phyloP scores from a whole-genome alignment of 1,140 invertebrate genomes.

The Drosophila equinoxialis region DNA sequence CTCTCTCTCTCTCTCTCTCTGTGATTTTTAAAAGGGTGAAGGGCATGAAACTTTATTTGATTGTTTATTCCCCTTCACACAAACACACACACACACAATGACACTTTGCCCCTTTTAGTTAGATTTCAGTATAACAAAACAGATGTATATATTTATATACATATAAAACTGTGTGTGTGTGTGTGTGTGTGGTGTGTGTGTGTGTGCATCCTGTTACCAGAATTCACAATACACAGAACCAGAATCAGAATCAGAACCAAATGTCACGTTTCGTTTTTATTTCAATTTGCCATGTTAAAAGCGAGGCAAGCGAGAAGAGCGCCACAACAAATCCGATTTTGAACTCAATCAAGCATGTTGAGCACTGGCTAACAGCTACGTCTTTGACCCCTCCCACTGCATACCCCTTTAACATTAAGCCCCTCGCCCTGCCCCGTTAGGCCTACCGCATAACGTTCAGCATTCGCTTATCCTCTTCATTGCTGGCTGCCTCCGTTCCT shows the following conservation, averaged over 20 bases:
- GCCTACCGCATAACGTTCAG: background rate
- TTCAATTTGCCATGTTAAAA: conserved; percentile 72
- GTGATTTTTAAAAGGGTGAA: conserved; percentile 25
- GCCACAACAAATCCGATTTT: conserved; percentile 73
- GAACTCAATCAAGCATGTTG: conserved; percentile 74
- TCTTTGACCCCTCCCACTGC: conserved; percentile 10
- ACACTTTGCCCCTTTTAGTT: conserved; percentile 11
- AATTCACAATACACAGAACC: background rate
- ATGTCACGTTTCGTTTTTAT: conserved; percentile 80
- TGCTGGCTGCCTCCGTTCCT: background rate
- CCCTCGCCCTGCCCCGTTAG: background rate
- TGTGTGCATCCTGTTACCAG: conserved; percentile 57
- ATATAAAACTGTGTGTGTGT: background rate
- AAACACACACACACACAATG: background rate
- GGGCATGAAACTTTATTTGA: conserved; percentile 65
- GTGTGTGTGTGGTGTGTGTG: conserved; percentile 8
- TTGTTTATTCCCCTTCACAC: conserved; percentile 51
- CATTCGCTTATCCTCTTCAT: background rate
- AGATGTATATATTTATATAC: background rate
- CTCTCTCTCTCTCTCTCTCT: too few species aligned
- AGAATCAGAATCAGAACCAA: conserved; percentile 38
- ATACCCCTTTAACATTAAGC: too few species aligned
- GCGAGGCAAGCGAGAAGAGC: background rate
- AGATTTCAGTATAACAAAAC: conserved; percentile 16
- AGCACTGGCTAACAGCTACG: conserved; percentile 48